Evolutionary conservation across 2,113 vertebrate species (phyloP), one percentile per base, ranked within the genome.

Genomic region (Caranx melampygus): DNA sequence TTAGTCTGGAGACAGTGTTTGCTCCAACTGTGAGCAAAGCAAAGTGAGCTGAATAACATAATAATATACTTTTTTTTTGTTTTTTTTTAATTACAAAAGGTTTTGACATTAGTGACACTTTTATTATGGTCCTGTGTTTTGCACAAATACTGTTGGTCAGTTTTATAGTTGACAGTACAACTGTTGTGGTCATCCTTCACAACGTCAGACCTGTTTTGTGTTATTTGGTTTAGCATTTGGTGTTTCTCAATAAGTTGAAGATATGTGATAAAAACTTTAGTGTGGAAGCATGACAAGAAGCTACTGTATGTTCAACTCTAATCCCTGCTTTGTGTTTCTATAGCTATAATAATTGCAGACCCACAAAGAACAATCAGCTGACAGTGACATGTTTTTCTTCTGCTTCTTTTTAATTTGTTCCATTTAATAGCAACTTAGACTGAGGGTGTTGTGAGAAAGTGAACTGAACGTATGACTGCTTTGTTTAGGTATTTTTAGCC

Each of bases 381-480:
- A 13, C 34, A 11, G 21, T 14, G 31, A 59, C 10, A 31, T 52
- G 0, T 45, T 20, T 33, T 58, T 58, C 40, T 26, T 58, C 44
- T n/a, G n/a, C n/a, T 0, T 34, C n/a, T 49, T 54, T 78, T 63
- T 69, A 40, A 49, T 80, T 64, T 34, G 1, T 60, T 64, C 2
- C 44, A 2, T 74, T 55, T 52, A 42, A 40, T 33, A 78, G 59
- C 34, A 44, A 8, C 34, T 62, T 68, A 40, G 15, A 71, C 9
- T 55, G 52, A 60, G 20, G 12, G 2, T 5, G 26, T 9, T 6
- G 21, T 67, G 5, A 49, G 58, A 69, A 15, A 44, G 15, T 42
- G 26, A 63, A 13, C 26, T 67, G 15, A 79, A 26, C 67, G 12
- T 59, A 75, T 79, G 49, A 37, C 21, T 4, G 63, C 20, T 12